Base-by-base conservation (phyloP, 1,140 invertebrate genomes). In the Rhopalosiphum padi region DNA sequence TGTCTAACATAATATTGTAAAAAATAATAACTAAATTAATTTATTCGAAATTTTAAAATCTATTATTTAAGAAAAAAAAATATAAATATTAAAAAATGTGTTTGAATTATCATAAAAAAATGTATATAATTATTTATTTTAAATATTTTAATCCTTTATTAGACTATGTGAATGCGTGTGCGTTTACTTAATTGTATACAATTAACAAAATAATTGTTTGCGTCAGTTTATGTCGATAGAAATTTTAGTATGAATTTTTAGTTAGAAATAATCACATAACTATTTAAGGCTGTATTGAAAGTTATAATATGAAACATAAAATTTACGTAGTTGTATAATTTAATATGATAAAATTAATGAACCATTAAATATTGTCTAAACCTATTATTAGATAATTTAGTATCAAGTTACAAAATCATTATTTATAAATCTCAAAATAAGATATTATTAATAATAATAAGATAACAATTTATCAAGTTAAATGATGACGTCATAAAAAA, bases 371-470 rank as follows among this genome's bases (percentile, higher is more conserved):
- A 77, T 35, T 5, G 15, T n/a, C 15, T 11, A 68, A 4, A 68
- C 30, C 15, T 60, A n/a, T 30, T 68, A 8, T 68, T 68, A 68
- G 30, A n/a, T 68, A n/a, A 68, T n/a, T 77, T 35, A 35, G 23
- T 4, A 77, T 18, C 60, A 35, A 77, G 2, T n/a, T 6, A 77
- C 15, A 18, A n/a, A n/a, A 77, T 18, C 6, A 77, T 77, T 15
- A n/a, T 77, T 68, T n/a, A 68, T 77, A 77, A 77, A n/a, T n/a
- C n/a, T 77, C 15, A 77, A 77, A n/a, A 22, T 77, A 6, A 77
- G n/a, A 77, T 51, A 51, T n/a, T n/a, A 77, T 18, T 77, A 77
- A 77, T 77, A 77, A 77, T 77, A 77, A n/a, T n/a, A 77, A 77
- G 15, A 77, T n/a, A 77, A 18, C 60, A 18, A 77, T 77, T 77